Evolutionary conservation across 2,888 invertebrate species (phyloP), one percentile per base, ranked within the genome.

Genomic region (Nephrocerus scutellatus): DNA sequence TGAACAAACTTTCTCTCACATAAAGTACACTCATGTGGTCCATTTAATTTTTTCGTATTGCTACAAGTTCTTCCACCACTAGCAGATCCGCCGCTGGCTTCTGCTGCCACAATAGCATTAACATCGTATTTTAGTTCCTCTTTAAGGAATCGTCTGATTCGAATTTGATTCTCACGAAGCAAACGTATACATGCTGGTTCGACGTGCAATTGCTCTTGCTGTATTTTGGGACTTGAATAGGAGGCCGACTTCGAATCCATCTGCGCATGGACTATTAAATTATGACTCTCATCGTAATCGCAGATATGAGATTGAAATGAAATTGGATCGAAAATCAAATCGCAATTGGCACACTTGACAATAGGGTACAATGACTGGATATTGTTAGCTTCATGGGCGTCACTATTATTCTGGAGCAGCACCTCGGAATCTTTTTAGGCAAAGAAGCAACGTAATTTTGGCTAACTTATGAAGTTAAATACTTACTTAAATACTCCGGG

Each of bases 1-100:
- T 68, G 68, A 0, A 69, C 69, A 47, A 69, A 69, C 42, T 65
- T 66, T 2, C 68, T 58, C 20, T 65, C 63, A 26, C 68, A 69
- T 23, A 67, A 52, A 6, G 51, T 58, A 38, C 68, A 69, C 46
- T 66, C 66, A 46, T 65, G 60, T 3, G 62, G 59, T 0, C 61
- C 62, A 33, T 62, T 60, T 6, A 35, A 41, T 19, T 58, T 50
- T 39, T 62, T 61, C 1, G 7, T 26, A 14, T 29, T 39, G 10
- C 10, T 25, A 22, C 23, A 8, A 22, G 8, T 22, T 22, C 23
- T 10, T 9, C 10, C 10, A 22, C 23, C 23, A 22, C n/a, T n/a
- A n/a, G n/a, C n/a, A n/a, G n/a, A n/a, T n/a, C n/a, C n/a, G n/a
- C n/a, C n/a, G 24, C 32, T 41, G 5, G 15, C 26, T n/a, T n/a